Base-by-base conservation (phyloP, 2,888 invertebrate genomes). In the Drosophila putrida region DNA sequence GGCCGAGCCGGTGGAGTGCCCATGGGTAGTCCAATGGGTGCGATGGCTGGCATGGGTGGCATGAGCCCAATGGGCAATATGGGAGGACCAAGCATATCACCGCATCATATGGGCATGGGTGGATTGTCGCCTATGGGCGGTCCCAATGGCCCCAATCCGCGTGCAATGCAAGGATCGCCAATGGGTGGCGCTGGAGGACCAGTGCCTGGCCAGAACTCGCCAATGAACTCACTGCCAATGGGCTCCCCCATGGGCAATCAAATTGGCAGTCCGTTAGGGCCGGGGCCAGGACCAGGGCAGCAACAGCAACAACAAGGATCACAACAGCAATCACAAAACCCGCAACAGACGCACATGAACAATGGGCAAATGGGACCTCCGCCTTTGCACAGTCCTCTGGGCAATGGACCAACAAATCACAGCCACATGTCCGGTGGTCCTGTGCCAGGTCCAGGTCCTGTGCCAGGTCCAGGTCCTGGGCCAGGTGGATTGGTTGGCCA, bases 281-380 rank as follows among this genome's bases (percentile, higher is more conserved):
- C 82, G 11, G 82, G 79, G 0, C 72, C 82, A 28, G 73, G 80
- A 1, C 83, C 76, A 8, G 69, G 76, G 25, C 80, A 73, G 39
- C 80, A 81, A 55, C 82, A 75, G 50, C 84, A 80, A 60, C 77
- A 70, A 64, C 71, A 71, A 64, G 70, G 67, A 64, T 4, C 39
- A 28, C 77, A 74, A 51, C 80, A 83, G 25, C 88, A 82, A 36
- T 82, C 81, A 69, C 85, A 82, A 66, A 89, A 89, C 80, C 88
- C 85, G 78, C 90, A 89, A 73, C 90, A 89, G 75, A 88, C 86
- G 78, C 94, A 92, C 68, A 95, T 95, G 94, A 95, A 94, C 89
- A 95, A 95, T 82, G 95, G 95, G 87, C 95, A 95, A 59, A 96
- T 95, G 95, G 95, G 95, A 57, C 96, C 96, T 57, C 96, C 96